A percentile compares a stretch with the other conserved stretches of the same genome.
Conservation (phyloP, 2,888 invertebrate species). For the Protodeltote pygarga region DNA sequence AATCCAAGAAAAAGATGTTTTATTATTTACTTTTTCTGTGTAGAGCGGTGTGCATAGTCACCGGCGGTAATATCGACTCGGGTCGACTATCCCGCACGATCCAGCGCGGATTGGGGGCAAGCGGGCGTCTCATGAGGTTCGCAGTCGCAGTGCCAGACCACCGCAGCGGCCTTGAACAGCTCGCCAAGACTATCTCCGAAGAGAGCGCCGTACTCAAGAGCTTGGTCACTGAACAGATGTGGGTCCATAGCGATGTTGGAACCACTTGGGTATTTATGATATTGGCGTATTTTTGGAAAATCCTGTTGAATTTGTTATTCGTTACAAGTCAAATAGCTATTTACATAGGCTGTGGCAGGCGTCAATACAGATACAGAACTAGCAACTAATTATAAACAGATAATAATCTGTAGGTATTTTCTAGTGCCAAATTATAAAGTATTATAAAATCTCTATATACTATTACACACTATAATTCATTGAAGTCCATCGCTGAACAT, state of each 20-base stretch:
- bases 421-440: too few relatives aligned
- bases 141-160: conserved; percentile 91
- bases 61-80: conserved; percentile 93
- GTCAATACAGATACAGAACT: conserved; percentile 2
- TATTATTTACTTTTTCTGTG: conserved; percentile 33
- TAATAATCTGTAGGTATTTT: too few relatives aligned
- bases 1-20: background rate
- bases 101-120: conserved; percentile 92
- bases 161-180: conserved; percentile 90
- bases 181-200: conserved; percentile 76
- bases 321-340: conserved; percentile 10
- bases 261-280: conserved; percentile 72
- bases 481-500: too few relatives aligned
- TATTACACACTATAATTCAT: too few relatives aligned
- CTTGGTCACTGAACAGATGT: conserved; percentile 79
- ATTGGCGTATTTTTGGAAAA: conserved; percentile 12
- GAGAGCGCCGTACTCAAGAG: conserved; percentile 76
- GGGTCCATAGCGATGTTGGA: conserved; percentile 76
- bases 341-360: conserved; percentile 9
- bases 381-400: too few relatives aligned
- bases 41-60: conserved; percentile 92
- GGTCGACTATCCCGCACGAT: conserved; percentile 91
- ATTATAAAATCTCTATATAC: too few relatives aligned
- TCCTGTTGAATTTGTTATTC: conserved; percentile 4
- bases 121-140: conserved; percentile 90